Evolutionary conservation across 2,888 invertebrate genomes (phyloP).

Genomic region (Laothoe populi): DNA sequence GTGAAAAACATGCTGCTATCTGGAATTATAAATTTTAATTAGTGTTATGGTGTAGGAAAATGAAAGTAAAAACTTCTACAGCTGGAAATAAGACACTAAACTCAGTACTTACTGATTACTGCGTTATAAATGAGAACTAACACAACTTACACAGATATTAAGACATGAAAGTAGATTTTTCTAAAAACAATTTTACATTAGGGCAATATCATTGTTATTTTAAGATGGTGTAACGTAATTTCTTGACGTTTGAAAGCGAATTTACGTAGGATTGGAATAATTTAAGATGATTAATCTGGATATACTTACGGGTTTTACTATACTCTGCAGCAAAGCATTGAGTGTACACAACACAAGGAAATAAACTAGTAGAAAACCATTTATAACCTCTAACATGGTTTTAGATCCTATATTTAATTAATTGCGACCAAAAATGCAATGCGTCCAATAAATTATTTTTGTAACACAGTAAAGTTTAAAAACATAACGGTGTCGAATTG

Average conservation of each 20-base stretch:
- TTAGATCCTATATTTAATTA: not conserved
- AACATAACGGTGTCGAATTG: not conserved
- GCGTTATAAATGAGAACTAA: too few species aligned
- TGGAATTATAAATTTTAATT: constrained; percentile 49
- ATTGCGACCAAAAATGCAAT: not conserved
- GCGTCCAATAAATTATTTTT: not conserved
- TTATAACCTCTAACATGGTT: constrained; percentile 75
- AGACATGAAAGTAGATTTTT: too few species aligned
- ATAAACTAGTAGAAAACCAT: constrained; percentile 74
- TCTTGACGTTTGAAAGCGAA: too few species aligned
- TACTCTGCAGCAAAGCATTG: constrained; percentile 70
- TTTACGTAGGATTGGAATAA: not conserved
- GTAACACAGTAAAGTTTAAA: not conserved
- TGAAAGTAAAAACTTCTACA: too few species aligned
- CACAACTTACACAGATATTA: too few species aligned
- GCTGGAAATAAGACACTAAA: too few species aligned
- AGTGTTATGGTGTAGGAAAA: not conserved
- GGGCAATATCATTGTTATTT: too few species aligned
- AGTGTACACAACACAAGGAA: constrained; percentile 75
- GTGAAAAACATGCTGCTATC: constrained; percentile 78
- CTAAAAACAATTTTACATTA: too few species aligned
- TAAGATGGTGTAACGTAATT: too few species aligned
- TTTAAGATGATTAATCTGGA: too few species aligned
- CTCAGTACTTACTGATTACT: too few species aligned
- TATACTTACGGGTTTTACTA: constrained; percentile 80